Evolutionary conservation across 2,113 vertebrate species (phyloP).

Genomic region (Eretmochelys imbricata): DNA sequence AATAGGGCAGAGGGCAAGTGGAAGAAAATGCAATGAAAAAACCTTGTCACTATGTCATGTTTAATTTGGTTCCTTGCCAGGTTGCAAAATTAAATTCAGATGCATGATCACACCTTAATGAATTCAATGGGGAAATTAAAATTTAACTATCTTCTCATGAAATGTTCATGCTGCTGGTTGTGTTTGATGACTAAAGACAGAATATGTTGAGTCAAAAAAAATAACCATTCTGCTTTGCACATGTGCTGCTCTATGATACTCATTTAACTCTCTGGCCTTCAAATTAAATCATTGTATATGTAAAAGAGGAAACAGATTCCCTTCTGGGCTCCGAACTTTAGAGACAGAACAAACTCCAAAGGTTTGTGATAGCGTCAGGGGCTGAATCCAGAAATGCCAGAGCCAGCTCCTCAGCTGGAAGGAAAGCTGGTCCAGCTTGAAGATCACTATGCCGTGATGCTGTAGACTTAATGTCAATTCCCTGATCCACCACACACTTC

Average conservation of each 20-base stretch:
- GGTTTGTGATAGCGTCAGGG: neutral
- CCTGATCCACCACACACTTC: neutral
- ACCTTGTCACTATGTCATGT: slow-evolving; percentile 37
- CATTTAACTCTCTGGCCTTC: neutral
- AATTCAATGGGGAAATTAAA: slow-evolving; percentile 53
- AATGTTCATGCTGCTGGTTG: slow-evolving; percentile 58
- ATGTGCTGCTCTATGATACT: neutral
- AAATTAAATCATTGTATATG: neutral
- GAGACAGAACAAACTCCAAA: neutral
- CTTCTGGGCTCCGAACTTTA: neutral
- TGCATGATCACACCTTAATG: slow-evolving; percentile 50
- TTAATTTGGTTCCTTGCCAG: slow-evolving; percentile 59
- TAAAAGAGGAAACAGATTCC: neutral
- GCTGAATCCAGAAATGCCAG: neutral
- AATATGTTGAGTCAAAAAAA: slow-evolving; percentile 1
- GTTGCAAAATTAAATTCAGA: slow-evolving; percentile 38
- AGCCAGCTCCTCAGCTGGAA: neutral
- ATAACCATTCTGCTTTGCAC: neutral
- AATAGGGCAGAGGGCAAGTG: neutral
- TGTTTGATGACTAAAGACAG: slow-evolving; percentile 29
- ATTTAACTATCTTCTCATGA: slow-evolving; percentile 51
- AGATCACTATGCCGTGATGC: neutral
- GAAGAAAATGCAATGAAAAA: slow-evolving; percentile 1
- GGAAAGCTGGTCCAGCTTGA: neutral
- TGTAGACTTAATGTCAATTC: neutral